Conservation (phyloP, 2,888 invertebrate genomes). For the Agrotis puta region DNA sequence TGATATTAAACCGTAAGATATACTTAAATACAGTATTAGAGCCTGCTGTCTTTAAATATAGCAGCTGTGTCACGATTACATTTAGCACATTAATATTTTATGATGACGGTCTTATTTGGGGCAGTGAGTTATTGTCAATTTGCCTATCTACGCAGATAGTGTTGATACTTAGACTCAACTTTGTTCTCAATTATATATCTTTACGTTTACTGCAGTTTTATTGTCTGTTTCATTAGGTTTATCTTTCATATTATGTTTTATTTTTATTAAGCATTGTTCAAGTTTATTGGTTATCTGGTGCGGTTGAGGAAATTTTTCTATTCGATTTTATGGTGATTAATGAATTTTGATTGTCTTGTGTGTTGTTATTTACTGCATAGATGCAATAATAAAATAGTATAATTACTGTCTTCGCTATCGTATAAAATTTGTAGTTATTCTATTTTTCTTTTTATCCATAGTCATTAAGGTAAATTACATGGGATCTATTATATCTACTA, state of each 20-base stretch:
- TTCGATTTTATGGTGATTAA: constrained; percentile 9
- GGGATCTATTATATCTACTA: too few species aligned
- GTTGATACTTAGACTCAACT: neutral
- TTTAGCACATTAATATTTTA: too few species aligned
- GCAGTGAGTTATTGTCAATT: neutral
- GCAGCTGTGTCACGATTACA: neutral
- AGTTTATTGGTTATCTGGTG: constrained; percentile 5
- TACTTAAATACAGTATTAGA: neutral
- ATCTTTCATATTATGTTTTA: constrained; percentile 29
- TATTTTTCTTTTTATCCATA: neutral
- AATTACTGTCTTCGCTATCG: neutral
- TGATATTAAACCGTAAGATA: constrained; percentile 2
- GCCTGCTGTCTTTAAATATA: neutral
- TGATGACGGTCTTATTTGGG: neutral
- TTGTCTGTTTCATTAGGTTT: constrained; percentile 30
- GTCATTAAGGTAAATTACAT: neutral
- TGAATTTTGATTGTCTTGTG: neutral
- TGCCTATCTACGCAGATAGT: neutral
- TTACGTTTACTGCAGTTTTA: constrained; percentile 25
- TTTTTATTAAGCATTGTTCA: constrained; percentile 45
- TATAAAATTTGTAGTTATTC: too few species aligned
- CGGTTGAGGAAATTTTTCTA: neutral
- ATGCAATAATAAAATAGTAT: neutral
- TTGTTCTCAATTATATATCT: neutral
- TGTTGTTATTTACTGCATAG: neutral